phyloP scores from a whole-genome alignment of 2,113 vertebrate species.

The Spizaetus ornatus region DNA sequence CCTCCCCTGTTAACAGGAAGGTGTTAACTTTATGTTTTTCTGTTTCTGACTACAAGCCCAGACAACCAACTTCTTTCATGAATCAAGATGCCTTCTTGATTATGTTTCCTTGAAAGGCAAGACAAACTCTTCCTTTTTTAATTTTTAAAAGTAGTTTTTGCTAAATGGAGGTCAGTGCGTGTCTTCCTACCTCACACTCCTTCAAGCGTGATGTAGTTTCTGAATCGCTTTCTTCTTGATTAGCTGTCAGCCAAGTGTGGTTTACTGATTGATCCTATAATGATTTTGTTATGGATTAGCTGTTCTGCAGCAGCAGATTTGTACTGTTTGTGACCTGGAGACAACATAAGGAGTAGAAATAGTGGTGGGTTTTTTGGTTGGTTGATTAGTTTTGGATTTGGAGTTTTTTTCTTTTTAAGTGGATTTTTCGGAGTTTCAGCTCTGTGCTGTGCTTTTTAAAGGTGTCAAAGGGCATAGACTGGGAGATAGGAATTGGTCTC shows the following conservation, averaged over 20 bases:
- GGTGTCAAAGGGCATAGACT: neutral
- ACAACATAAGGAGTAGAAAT: neutral
- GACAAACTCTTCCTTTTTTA: neutral
- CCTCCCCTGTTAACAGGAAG: neutral
- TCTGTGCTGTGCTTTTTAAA: neutral
- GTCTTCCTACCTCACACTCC: neutral
- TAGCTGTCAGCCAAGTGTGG: neutral
- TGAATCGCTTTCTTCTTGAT: neutral
- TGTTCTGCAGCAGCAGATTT: neutral
- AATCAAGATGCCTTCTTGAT: neutral
- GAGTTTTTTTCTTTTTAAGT: neutral
- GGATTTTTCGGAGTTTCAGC: neutral
- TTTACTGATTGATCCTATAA: neutral
- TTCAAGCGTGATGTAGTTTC: neutral
- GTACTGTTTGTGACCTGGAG: neutral
- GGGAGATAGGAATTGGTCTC: neutral
- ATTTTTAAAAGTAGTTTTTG: neutral
- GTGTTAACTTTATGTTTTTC: neutral
- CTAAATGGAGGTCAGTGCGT: neutral
- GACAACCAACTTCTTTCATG: neutral
- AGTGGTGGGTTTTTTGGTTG: neutral
- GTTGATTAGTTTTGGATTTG: neutral
- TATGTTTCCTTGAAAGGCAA: neutral
- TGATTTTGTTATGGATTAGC: neutral
- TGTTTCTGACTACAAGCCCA: neutral